A percentile compares a stretch with the other conserved stretches of the same genome.
Conservation (phyloP, 2,888 invertebrate species). For the Cheiracanthium punctorium region DNA sequence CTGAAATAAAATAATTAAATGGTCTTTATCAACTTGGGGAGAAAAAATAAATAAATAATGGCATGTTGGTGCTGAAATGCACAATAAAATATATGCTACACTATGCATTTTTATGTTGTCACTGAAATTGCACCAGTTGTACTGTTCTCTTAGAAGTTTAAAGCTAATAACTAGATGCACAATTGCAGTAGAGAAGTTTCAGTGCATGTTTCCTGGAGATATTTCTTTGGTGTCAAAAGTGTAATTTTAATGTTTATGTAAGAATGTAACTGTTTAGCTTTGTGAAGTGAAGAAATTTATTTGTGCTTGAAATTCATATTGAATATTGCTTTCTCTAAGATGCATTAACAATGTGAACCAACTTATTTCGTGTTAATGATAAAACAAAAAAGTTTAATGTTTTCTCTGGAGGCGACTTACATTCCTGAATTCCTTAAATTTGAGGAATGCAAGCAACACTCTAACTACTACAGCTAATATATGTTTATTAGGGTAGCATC, state of each 20-base stretch:
- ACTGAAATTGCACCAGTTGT: conserved; percentile 31
- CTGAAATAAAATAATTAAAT: too few species aligned
- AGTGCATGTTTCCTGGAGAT: not conserved
- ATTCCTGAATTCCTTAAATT: not conserved
- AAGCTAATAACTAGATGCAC: not conserved
- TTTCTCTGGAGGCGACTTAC: too few species aligned
- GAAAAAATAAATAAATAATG: too few species aligned
- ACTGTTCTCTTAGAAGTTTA: conserved; percentile 19
- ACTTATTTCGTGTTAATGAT: too few species aligned
- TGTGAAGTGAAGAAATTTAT: not conserved
- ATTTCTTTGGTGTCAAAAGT: not conserved
- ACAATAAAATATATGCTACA: not conserved
- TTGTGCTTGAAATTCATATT: not conserved
- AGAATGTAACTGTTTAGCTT: not conserved
- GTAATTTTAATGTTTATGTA: not conserved
- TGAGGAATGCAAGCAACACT: not conserved
- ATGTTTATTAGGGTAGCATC: not conserved
- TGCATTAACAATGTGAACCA: too few species aligned
- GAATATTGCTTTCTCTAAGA: too few species aligned
- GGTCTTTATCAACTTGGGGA: too few species aligned
- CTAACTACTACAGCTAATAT: not conserved
- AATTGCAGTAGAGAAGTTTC: not conserved
- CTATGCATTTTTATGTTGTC: conserved; percentile 32
- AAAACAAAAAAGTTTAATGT: too few species aligned
- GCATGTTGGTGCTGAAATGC: too few species aligned